Evolutionary conservation across 2,113 vertebrate species (phyloP), one percentile per base, ranked within the genome.

Genomic region (Oophaga pumilio): DNA sequence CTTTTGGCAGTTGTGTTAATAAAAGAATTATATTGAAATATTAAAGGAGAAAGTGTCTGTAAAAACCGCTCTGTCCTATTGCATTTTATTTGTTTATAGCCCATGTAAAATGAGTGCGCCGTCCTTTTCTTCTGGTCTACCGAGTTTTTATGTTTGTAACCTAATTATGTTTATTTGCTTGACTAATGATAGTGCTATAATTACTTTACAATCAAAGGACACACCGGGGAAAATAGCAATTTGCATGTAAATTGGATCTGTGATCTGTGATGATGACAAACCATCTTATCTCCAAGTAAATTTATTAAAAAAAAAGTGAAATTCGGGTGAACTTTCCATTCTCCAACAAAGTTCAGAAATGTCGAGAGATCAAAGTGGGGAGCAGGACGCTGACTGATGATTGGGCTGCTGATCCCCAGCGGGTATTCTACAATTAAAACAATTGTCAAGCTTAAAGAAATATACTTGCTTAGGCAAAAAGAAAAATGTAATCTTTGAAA

Each of bases 221-320:
- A 66, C 49, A 82, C 33, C n/a, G 7, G 60, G 60, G 60, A 66
- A 82, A 82, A 82, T 82, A 52, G 59, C 60, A 82, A 82, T 82
- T 68, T 82, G 60, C 80, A 82, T 82, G 60, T 82, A 82, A 84
- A 84, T 71, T 84, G 64, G 50, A 84, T 73, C 64, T 71, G 66
- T 20, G 50, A 84, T 73, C 64, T 71, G 66, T 20, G 52, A 53
- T 49, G 79, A 82, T 84, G 64, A 84, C 66, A 84, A 84, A 28
- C 64, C 69, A 53, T 52, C 24, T n/a, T 17, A 56, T 73, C n/a
- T 52, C 9, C 33, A 84, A 56, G 62, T 52, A 68, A 50, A 66
- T 20, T 66, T 73, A 49, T 73, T 18, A 33, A 28, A 53, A 53
- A 53, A 14, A 15, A 56, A 17, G 15, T 59, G 52, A 24, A 4